phyloP scores from a whole-genome alignment of 92 coral and sea anemone genomes.

The Heliopora coerulea region DNA sequence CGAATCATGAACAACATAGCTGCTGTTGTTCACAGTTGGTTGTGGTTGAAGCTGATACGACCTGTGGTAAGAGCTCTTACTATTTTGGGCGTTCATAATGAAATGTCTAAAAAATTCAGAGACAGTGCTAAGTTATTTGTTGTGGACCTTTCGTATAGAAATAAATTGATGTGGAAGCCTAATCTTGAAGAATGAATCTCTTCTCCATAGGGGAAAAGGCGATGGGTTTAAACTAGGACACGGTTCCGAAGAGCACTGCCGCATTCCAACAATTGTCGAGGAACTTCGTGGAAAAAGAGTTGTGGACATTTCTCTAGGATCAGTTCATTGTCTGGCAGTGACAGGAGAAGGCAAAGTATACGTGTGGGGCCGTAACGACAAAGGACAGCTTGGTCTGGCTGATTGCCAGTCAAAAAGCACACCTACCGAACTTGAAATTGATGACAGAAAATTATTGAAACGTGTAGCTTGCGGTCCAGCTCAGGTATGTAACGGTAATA shows the following conservation, averaged over 20 bases:
- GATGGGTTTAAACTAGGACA: slow-evolving; percentile 94
- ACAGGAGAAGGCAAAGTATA: slow-evolving; percentile 88
- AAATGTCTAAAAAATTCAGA: too few relatives aligned
- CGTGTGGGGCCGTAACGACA: slow-evolving; percentile 97
- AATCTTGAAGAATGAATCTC: not conserved
- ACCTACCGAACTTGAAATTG: slow-evolving; percentile 67
- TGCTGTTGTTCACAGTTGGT: too few relatives aligned
- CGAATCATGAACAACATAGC: too few relatives aligned
- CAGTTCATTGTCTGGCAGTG: slow-evolving; percentile 87
- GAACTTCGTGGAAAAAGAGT: slow-evolving; percentile 73
- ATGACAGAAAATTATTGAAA: slow-evolving; percentile 68
- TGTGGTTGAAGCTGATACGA: too few relatives aligned
- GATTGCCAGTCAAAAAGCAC: slow-evolving; percentile 57
- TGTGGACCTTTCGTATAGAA: too few relatives aligned
- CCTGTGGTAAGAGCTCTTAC: too few relatives aligned
- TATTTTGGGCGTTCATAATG: too few relatives aligned
- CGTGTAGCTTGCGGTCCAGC: slow-evolving; percentile 97
- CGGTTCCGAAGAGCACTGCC: slow-evolving; percentile 85
- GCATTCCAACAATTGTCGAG: slow-evolving; percentile 82
- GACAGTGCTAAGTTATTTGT: too few relatives aligned
- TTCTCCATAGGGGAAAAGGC: slow-evolving; percentile 83
- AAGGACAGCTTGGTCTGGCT: slow-evolving; percentile 95
- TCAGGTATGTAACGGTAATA: slow-evolving; percentile 78
- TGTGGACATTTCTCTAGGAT: slow-evolving; percentile 87
- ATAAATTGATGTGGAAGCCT: not conserved